These are phyloP conservation scores for Malachius bipustulatus DNA, from an alignment of 2,888 invertebrate genomes.

Conservation along the genomic window DNA sequence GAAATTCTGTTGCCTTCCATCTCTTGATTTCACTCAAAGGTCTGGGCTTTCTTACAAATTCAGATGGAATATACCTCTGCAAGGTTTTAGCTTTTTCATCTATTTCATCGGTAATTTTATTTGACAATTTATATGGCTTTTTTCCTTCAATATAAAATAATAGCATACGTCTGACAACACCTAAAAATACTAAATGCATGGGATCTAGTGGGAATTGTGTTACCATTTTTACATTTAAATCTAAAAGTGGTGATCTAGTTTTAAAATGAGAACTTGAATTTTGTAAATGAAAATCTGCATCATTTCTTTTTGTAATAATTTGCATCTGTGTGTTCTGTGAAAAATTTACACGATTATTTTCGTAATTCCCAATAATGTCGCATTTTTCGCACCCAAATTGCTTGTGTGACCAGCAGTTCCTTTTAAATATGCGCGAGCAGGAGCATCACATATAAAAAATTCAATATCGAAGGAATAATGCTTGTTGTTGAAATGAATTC, in stretches of 20 bases:
- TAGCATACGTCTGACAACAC: slow-evolving; percentile 13
- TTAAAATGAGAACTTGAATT: neutral
- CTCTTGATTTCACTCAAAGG: neutral
- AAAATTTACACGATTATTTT: slow-evolving; percentile 8
- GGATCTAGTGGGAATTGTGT: slow-evolving; percentile 13
- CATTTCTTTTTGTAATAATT: no score
- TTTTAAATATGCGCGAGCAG: slow-evolving; percentile 15
- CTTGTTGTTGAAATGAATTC: slow-evolving; percentile 5
- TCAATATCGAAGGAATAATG: slow-evolving; percentile 11
- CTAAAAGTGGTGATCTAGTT: neutral
- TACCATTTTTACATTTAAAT: neutral
- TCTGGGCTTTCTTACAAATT: neutral
- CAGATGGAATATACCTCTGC: neutral
- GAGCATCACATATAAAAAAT: slow-evolving; percentile 16
- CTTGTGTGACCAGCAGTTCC: slow-evolving; percentile 14
- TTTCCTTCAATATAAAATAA: slow-evolving; percentile 9
- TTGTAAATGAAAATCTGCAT: neutral
- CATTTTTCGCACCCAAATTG: slow-evolving; percentile 16
- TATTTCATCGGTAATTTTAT: slow-evolving; percentile 11
- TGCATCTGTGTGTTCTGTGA: neutral
- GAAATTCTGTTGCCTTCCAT: slow-evolving; percentile 2
- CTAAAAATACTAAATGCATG: slow-evolving; percentile 15
- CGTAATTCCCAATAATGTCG: slow-evolving; percentile 10
- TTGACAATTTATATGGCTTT: slow-evolving; percentile 7
- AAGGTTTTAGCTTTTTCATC: neutral